A percentile compares a stretch with the other conserved stretches of the same genome.
Evolutionary conservation across 1,140 invertebrate genomes (phyloP).

Genomic region (Bombus haemorrhoidalis): DNA sequence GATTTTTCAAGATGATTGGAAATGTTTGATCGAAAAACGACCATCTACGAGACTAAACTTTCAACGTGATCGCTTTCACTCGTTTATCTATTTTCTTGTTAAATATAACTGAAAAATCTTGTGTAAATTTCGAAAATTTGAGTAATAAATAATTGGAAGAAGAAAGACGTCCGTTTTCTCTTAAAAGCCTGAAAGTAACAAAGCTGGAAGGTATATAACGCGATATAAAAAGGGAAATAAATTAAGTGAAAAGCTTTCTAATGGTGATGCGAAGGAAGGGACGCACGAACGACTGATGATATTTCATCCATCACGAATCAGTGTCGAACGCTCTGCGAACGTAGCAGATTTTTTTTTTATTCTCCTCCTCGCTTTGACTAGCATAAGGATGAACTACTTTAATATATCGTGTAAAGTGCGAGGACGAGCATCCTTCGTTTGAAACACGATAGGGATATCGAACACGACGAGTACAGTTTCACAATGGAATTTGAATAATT

Average conservation of each 20-base stretch:
- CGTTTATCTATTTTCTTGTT: background rate
- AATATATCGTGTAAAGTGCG: background rate
- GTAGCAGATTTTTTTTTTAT: background rate
- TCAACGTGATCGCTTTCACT: slow-evolving; percentile 24
- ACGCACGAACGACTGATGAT: background rate
- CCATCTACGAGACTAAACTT: background rate
- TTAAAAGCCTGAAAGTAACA: slow-evolving; percentile 13
- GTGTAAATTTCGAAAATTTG: background rate
- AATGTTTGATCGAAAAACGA: background rate
- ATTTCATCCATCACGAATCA: slow-evolving; percentile 9
- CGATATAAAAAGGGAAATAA: background rate
- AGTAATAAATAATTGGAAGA: background rate
- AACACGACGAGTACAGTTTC: background rate
- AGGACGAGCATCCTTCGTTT: background rate
- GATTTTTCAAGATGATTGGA: background rate
- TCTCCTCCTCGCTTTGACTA: background rate
- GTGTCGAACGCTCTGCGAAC: too few relatives aligned
- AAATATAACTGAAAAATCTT: background rate
- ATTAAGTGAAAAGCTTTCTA: slow-evolving; percentile 43
- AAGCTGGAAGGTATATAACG: too few relatives aligned
- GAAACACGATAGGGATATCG: background rate
- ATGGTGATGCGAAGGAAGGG: background rate
- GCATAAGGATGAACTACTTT: background rate
- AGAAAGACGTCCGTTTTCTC: background rate
- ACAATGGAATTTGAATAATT: background rate